Percentiles rank a stretch among this genome's conserved stretches.
phyloP scores from a whole-genome alignment of 1,140 invertebrate genomes.

The Hyles euphorbiae region DNA sequence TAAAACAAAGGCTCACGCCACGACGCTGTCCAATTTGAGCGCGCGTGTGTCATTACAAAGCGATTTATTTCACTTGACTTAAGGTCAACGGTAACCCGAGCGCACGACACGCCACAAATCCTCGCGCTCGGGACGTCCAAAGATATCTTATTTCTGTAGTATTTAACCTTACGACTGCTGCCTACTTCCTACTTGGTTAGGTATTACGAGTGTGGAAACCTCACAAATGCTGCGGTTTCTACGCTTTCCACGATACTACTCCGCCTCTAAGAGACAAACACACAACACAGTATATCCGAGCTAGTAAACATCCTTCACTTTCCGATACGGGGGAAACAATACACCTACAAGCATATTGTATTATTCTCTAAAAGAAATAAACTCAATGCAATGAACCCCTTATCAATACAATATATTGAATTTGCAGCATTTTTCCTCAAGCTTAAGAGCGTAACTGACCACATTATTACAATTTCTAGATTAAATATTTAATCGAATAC shows the following conservation, averaged over 20 bases:
- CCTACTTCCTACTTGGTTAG: conserved; percentile 66
- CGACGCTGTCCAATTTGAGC: neutral
- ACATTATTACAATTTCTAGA: too few species aligned
- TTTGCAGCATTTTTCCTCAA: too few species aligned
- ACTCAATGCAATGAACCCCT: neutral
- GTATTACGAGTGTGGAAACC: conserved; percentile 68
- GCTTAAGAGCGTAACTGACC: too few species aligned
- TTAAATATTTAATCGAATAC: too few species aligned
- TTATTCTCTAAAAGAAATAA: neutral
- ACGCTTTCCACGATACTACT: conserved; percentile 49
- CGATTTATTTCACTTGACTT: conserved; percentile 20
- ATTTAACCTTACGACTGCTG: conserved; percentile 70
- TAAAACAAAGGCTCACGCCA: too few species aligned
- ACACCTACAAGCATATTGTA: neutral
- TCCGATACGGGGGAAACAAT: neutral
- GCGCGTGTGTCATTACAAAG: conserved; percentile 11
- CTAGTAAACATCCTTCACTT: too few species aligned
- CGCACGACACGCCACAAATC: conserved; percentile 20
- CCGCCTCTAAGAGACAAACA: neutral
- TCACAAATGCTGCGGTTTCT: conserved; percentile 67
- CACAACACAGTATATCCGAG: too few species aligned
- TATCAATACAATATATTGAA: too few species aligned
- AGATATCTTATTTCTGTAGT: conserved; percentile 73
- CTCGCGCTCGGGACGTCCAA: conserved; percentile 37
- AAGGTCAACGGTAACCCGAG: conserved; percentile 28